A percentile compares a stretch with the other conserved stretches of the same genome.
Evolutionary conservation across 2,797 vertebrate species (phyloP).

Genomic region (Peromyscus eremicus): DNA sequence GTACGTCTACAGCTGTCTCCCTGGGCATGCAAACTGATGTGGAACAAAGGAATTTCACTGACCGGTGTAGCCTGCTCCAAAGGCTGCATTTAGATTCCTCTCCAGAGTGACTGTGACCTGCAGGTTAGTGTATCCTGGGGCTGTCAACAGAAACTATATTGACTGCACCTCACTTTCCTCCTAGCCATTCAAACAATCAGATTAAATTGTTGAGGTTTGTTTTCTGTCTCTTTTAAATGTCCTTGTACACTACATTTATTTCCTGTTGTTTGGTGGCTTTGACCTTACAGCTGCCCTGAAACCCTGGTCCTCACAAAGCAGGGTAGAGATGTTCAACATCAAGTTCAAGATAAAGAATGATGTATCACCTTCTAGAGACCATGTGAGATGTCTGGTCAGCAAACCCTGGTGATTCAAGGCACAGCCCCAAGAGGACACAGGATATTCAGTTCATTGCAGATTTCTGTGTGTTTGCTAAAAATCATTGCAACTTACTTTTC

Average conservation of each 20-base stretch:
- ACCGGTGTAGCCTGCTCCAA: background rate
- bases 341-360: background rate
- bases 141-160: background rate
- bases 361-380: rapidly evolving
- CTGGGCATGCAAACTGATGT: rapidly evolving
- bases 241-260: background rate
- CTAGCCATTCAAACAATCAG: background rate
- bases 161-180: background rate
- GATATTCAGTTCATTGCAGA: background rate
- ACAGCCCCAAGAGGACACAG: background rate
- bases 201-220: background rate
- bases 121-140: rapidly evolving
- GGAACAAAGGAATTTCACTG: background rate
- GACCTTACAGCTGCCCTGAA: background rate
- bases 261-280: background rate
- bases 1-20: background rate
- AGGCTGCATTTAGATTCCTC: background rate
- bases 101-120: background rate
- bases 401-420: background rate
- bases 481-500: background rate
- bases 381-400: background rate
- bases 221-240: background rate
- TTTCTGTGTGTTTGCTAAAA: conserved; percentile 22
- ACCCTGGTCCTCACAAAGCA: background rate
- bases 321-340: background rate